These are phyloP conservation scores for Himalopsyche anomala DNA, from an alignment of 2,888 invertebrate genomes.

Conservation along the genomic window DNA sequence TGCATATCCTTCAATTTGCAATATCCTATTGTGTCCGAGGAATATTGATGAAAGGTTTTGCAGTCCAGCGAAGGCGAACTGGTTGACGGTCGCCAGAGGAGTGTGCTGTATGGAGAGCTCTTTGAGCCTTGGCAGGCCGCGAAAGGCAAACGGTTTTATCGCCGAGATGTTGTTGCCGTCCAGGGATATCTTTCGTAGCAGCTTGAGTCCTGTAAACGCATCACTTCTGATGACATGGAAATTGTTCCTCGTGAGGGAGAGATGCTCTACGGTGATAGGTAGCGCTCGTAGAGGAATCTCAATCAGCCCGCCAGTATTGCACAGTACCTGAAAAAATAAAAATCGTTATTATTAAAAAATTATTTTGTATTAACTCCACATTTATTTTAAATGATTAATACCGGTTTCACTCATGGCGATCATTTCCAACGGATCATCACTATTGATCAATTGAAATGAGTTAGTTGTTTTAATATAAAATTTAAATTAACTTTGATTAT, in stretches of 20 bases:
- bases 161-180: constrained; percentile 91
- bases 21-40: constrained; percentile 83
- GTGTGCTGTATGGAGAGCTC: constrained; percentile 92
- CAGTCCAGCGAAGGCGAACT: constrained; percentile 89
- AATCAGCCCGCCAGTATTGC: constrained; percentile 89
- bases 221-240: constrained; percentile 88
- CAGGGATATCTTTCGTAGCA: constrained; percentile 87
- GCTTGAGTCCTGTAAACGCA: constrained; percentile 88
- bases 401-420: no score
- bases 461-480: no score
- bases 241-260: constrained; percentile 90
- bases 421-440: no score
- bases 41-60: constrained; percentile 87
- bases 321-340: constrained; percentile 82
- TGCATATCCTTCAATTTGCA: constrained; percentile 84
- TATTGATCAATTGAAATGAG: no score
- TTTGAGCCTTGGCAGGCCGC: constrained; percentile 86
- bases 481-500: no score
- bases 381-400: no score
- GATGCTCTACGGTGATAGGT: constrained; percentile 87
- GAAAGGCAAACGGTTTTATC: constrained; percentile 91
- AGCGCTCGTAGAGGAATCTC: constrained; percentile 87
- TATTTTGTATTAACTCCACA: no score
- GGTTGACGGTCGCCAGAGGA: constrained; percentile 86
- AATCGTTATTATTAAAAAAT: background rate